These are phyloP conservation scores for Bombus waltoni DNA, from an alignment of 1,140 invertebrate species.

Conservation along the genomic window DNA sequence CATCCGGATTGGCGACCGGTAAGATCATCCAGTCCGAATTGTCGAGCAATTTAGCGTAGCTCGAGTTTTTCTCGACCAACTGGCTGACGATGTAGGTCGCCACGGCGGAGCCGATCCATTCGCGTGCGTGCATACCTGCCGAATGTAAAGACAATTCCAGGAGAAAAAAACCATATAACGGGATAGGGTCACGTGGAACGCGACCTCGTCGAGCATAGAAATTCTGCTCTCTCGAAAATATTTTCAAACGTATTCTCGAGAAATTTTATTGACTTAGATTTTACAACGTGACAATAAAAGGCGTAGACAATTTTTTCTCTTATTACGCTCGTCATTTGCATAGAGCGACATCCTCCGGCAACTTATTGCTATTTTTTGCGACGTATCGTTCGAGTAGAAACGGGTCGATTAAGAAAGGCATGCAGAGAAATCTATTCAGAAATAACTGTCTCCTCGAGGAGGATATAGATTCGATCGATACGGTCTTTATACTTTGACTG, in stretches of 20 bases:
- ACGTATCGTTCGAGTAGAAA: neutral
- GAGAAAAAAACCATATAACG: constrained; percentile 47
- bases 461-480: neutral
- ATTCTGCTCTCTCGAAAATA: neutral
- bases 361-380: neutral
- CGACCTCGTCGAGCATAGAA: neutral
- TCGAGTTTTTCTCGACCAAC: constrained; percentile 88
- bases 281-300: no score
- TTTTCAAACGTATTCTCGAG: neutral
- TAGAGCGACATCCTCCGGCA: neutral
- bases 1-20: constrained; percentile 93
- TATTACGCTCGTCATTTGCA: neutral
- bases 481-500: neutral
- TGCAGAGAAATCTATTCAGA: no score
- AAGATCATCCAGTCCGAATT: constrained; percentile 92
- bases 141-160: constrained; percentile 69
- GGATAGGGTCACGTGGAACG: constrained; percentile 32
- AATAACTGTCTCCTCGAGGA: neutral
- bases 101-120: constrained; percentile 95
- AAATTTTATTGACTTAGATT: no score
- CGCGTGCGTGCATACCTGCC: constrained; percentile 93
- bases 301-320: no score
- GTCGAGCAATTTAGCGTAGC: constrained; percentile 87
- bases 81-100: constrained; percentile 92
- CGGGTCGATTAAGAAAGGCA: neutral